phyloP scores from a whole-genome alignment of 2,113 vertebrate genomes.

The western clawed frog (Xenopus tropicalis) region UCB_Xtro_10.0 CM004444.2:133092501-133093000 shows the following conservation, averaged over 20 bases:
- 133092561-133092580: not conserved
- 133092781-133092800: not conserved
- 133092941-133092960: no score
- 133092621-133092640: not conserved
- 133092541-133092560: constrained; percentile 15
- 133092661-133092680: constrained; percentile 74
- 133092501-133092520: not conserved
- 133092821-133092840: no score
- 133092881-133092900: no score
- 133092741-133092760: not conserved
- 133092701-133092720: constrained; percentile 74
- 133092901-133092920: no score
- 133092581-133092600: constrained; percentile 7
- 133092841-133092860: no score
- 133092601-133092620: not conserved
- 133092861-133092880: no score
- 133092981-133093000: no score
- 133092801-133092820: not conserved
- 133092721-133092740: constrained; percentile 49
- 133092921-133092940: no score
- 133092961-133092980: no score
- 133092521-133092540: constrained; percentile 6
- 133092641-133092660: constrained; percentile 50
- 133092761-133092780: not conserved
- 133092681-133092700: constrained; percentile 70